These are phyloP conservation scores for Creontiades dilutus DNA, from an alignment of 2,888 invertebrate species.

Conservation along the genomic window DNA sequence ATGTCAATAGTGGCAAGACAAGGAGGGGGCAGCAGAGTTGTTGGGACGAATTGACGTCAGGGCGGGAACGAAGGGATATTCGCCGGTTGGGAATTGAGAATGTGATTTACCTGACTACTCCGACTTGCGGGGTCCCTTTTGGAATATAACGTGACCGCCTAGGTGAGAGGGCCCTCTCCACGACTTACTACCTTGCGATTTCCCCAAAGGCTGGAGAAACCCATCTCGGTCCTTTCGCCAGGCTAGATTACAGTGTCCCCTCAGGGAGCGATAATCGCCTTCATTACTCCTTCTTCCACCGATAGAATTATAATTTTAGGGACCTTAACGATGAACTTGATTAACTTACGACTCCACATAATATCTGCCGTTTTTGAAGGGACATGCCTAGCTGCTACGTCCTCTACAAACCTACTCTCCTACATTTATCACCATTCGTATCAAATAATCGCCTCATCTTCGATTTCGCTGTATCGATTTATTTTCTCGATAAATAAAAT, in stretches of 20 bases:
- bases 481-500: too few species aligned
- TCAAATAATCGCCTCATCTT: too few species aligned
- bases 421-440: too few species aligned
- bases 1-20: constrained; percentile 8
- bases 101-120: constrained; percentile 31
- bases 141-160: constrained; percentile 36
- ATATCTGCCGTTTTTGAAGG: background rate
- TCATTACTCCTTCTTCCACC: constrained; percentile 36
- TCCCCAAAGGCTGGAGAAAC: constrained; percentile 18
- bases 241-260: constrained; percentile 36
- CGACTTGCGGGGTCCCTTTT: constrained; percentile 24
- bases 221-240: constrained; percentile 32
- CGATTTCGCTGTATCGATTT: too few species aligned
- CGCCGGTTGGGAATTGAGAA: constrained; percentile 14
- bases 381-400: background rate
- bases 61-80: constrained; percentile 8
- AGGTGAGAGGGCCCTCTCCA: background rate
- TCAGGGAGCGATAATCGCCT: constrained; percentile 16
- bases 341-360: background rate
- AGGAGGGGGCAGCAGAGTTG: background rate
- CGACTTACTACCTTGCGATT: constrained; percentile 5
- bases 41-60: constrained; percentile 19
- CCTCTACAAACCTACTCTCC: too few species aligned
- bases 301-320: constrained; percentile 39
- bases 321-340: background rate